Evolutionary conservation across 2,113 vertebrate species (phyloP), one percentile per base, ranked within the genome.

Genomic region (Ahaetulla prasina): DNA sequence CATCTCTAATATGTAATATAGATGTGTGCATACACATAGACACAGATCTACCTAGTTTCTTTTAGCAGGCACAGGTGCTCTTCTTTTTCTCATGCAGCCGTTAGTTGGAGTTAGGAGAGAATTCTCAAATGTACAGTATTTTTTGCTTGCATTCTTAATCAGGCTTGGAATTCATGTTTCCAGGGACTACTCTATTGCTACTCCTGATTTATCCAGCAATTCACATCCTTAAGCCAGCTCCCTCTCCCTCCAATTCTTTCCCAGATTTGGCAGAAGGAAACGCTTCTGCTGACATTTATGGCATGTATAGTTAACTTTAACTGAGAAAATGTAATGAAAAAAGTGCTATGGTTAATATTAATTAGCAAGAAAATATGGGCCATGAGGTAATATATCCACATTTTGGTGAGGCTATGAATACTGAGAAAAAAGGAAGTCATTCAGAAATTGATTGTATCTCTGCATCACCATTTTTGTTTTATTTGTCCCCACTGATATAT

Each of bases 161-260:
- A 90, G 54, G 89, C 12, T 95, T 95, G 89, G 30, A 43, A 93
- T 91, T 8, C 23, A 91, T 23, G 50, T 94, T 22, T 93, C 87
- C 87, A 87, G 54, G 88, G n/a, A 35, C 10, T 43, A 84, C 55
- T 49, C 10, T 43, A 84, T 74, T 45, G n/a, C 87, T 35, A 4
- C 27, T 35, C 89, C 22, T 91, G 60, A 80, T 47, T 74, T 55
- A 53, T 16, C 54, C 20, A 55, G 91, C 30, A 86, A 16, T 74
- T 53, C n/a, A 39, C 47, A 43, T 87, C 35, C 3, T 91, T 50
- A 95, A n/a, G 68, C 63, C 25, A 25, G 27, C 60, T 10, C 14
- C 14, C 3, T 60, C 53, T 22, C 93, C 39, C 16, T 87, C 43
- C 85, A 22, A 7, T 52, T 25, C 85, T 53, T 60, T 89, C 86